Evolutionary conservation across 2,888 invertebrate species (phyloP).

Genomic region (Spisula subtruncata): DNA sequence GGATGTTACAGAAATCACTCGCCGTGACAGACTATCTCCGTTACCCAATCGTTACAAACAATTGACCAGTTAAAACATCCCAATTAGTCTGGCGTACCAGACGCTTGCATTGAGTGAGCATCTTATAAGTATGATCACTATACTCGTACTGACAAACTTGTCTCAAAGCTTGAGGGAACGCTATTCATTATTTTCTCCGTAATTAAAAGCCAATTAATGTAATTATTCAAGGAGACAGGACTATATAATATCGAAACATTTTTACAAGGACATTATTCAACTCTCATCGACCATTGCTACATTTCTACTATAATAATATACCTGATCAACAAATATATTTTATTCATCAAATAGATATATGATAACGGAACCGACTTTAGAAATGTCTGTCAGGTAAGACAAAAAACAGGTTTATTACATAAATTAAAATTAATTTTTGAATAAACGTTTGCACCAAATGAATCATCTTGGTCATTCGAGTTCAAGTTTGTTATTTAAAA

Average conservation of each 20-base stretch:
- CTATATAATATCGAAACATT: background rate
- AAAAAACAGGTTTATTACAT: too few species aligned
- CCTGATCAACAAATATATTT: too few species aligned
- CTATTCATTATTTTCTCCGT: slow-evolving; percentile 23
- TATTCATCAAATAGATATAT: background rate
- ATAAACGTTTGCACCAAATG: too few species aligned
- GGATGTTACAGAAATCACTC: slow-evolving; percentile 41
- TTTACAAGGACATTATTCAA: background rate
- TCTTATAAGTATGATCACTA: slow-evolving; percentile 17
- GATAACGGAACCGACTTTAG: background rate
- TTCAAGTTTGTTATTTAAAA: too few species aligned
- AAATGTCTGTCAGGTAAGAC: slow-evolving; percentile 38
- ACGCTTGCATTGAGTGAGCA: slow-evolving; percentile 24
- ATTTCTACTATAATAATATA: background rate
- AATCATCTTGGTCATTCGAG: too few species aligned
- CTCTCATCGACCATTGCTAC: background rate
- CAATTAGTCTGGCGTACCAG: background rate
- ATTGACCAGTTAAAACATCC: slow-evolving; percentile 28
- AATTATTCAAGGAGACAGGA: background rate
- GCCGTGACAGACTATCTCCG: slow-evolving; percentile 37
- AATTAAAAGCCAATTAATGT: slow-evolving; percentile 4
- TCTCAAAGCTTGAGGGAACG: slow-evolving; percentile 24
- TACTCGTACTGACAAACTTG: slow-evolving; percentile 28
- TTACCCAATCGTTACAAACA: slow-evolving; percentile 21
- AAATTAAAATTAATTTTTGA: too few species aligned